Evolutionary conservation across 2,113 vertebrate genomes (phyloP).

Genomic region (Pterophyllum scalare): DNA sequence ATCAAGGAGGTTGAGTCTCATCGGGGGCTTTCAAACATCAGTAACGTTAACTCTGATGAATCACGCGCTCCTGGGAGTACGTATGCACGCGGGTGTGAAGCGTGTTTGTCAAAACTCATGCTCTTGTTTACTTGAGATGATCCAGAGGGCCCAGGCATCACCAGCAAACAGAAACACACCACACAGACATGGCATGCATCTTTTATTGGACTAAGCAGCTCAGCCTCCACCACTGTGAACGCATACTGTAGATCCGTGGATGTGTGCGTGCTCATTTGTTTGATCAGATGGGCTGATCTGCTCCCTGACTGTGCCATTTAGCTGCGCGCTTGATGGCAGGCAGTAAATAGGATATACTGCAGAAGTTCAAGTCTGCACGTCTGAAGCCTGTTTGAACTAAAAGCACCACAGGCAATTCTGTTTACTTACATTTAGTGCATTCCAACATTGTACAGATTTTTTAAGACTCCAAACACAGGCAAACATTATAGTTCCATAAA

Average conservation of each 20-base stretch:
- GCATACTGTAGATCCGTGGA: conserved; percentile 14
- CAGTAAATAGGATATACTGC: background rate
- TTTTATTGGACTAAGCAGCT: conserved; percentile 65
- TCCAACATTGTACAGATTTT: background rate
- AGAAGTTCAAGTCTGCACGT: background rate
- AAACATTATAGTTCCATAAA: background rate
- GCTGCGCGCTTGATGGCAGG: conserved; percentile 6
- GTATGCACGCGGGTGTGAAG: conserved; percentile 66
- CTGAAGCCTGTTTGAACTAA: background rate
- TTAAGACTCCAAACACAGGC: background rate
- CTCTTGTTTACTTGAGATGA: conserved; percentile 70
- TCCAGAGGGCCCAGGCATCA: conserved; percentile 61
- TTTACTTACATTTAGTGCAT: background rate
- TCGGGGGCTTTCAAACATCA: conserved; percentile 66
- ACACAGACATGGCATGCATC: conserved; percentile 60
- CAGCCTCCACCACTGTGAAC: conserved; percentile 27
- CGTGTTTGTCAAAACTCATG: conserved; percentile 70
- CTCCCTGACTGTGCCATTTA: conserved; percentile 45
- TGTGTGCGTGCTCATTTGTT: conserved; percentile 31
- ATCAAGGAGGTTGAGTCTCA: conserved; percentile 51
- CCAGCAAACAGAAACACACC: conserved; percentile 55
- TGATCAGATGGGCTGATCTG: conserved; percentile 44
- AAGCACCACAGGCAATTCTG: background rate
- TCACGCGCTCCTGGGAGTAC: conserved; percentile 60
- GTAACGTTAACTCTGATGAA: conserved; percentile 70